A percentile compares a stretch with the other conserved stretches of the same genome.
Conservation (phyloP, 2,888 invertebrate genomes). For the Orthonevra nobilis region DNA sequence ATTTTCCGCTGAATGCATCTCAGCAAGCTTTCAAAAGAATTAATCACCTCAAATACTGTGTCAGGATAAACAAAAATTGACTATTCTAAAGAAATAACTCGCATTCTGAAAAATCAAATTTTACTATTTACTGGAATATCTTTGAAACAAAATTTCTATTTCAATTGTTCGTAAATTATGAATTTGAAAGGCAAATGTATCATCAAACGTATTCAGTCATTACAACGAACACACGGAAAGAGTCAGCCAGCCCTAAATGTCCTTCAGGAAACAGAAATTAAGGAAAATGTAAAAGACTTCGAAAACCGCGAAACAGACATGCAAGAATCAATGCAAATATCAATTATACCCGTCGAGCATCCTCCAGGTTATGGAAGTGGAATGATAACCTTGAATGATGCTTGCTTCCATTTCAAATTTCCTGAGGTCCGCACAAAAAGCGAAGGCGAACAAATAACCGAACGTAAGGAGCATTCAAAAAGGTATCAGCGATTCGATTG, state of each 20-base stretch:
- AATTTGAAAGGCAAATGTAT: conserved; percentile 12
- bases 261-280: neutral
- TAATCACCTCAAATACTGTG: conserved; percentile 17
- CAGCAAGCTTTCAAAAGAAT: too few species aligned
- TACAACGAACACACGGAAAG: neutral
- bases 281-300: neutral
- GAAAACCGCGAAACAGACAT: too few species aligned
- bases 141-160: conserved; percentile 11
- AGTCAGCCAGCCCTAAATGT: neutral
- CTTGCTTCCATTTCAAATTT: conserved; percentile 51
- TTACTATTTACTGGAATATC: neutral
- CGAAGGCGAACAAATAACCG: neutral
- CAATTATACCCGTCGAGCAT: neutral
- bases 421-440: too few species aligned
- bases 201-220: conserved; percentile 3
- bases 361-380: conserved; percentile 32
- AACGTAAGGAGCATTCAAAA: neutral
- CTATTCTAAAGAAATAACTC: conserved; percentile 9
- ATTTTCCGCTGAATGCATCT: too few species aligned
- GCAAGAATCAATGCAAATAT: neutral
- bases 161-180: conserved; percentile 19
- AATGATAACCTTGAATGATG: conserved; percentile 52
- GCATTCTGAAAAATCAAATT: neutral
- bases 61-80: too few species aligned
- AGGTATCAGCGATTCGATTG: conserved; percentile 17